A percentile compares a stretch with the other conserved stretches of the same genome.
These are phyloP conservation scores for Bubo scandiacus DNA, from an alignment of 2,113 vertebrate species.

Conservation along the genomic window DNA sequence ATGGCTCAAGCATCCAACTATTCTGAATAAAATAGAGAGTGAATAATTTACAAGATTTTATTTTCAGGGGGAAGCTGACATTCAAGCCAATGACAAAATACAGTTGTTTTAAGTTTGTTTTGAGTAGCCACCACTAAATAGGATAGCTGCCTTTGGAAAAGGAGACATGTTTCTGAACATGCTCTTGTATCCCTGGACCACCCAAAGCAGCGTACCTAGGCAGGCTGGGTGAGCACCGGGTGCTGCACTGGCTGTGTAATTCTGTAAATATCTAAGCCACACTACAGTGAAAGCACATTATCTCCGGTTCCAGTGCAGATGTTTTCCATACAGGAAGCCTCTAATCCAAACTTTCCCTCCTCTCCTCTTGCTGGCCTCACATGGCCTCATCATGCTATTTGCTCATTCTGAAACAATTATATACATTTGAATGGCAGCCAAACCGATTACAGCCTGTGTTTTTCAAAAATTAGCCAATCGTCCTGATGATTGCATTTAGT, in stretches of 20 bases:
- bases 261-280: not conserved
- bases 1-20: not conserved
- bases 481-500: not conserved
- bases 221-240: not conserved
- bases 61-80: not conserved
- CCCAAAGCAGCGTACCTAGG: not conserved
- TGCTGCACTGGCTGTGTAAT: not conserved
- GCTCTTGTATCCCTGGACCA: not conserved
- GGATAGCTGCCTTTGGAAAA: not conserved
- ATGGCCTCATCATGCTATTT: not conserved
- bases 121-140: not conserved
- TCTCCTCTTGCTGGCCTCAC: constrained; percentile 41
- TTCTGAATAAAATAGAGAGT: not conserved
- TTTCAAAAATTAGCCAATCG: not conserved
- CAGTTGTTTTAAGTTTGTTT: not conserved
- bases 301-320: constrained; percentile 30
- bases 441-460: not conserved
- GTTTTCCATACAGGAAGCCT: constrained; percentile 65
- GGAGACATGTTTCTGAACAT: not conserved
- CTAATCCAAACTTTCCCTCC: constrained; percentile 44
- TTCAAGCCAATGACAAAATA: not conserved
- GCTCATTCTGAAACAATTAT: constrained; percentile 40
- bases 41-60: not conserved
- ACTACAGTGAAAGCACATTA: not conserved
- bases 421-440: constrained; percentile 36